Evolutionary conservation across 2,113 vertebrate genomes (phyloP), one percentile per base, ranked within the genome.

Genomic region (Myotis brandtii): DNA sequence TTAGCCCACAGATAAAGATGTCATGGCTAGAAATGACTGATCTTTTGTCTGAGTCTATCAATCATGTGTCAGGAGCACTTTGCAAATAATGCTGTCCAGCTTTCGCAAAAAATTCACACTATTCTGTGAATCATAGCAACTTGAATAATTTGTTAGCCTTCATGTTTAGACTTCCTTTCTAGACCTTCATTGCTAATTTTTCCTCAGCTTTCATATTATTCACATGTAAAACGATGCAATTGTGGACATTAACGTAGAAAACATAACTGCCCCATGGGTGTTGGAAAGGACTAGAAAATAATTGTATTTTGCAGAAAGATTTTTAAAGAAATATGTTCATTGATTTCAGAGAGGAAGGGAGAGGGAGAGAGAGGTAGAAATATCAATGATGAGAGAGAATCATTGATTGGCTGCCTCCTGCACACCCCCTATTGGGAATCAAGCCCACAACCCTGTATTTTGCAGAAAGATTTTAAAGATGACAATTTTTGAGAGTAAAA

Each of bases 11-110:
- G 16, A 56, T 5, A n/a, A 21, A 90, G 56, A 83, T 56, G 48
- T 56, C 59, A 91, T 50, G 72, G 86, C n/a, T 86, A 67, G 81
- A 92, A 90, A 94, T 20, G 69, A 86, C 30, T 82, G 43, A 70
- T 64, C 40, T 91, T 92, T 90, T 43, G 46, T 43, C 52, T 93
- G 77, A 84, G 56, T 25, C 20, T 54, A 73, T 94, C 66, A 76
- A n/a, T 52, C 27, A n/a, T 18, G 37, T 32, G 43, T 96, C 64
- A 93, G 79, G 48, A 93, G 56, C 12, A 89, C 50, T 10, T 14
- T 89, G 79, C 86, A 91, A 94, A 89, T 48, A 86, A 85, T 70
- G 67, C 46, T 67, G 56, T 70, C 32, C 69, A 62, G 27, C 4
- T 10, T 27, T 62, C 10, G 9, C 23, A 34, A 43, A 87, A 92